Conservation (phyloP, 2,797 vertebrate species). For the Poeciliopsis turneri region DNA sequence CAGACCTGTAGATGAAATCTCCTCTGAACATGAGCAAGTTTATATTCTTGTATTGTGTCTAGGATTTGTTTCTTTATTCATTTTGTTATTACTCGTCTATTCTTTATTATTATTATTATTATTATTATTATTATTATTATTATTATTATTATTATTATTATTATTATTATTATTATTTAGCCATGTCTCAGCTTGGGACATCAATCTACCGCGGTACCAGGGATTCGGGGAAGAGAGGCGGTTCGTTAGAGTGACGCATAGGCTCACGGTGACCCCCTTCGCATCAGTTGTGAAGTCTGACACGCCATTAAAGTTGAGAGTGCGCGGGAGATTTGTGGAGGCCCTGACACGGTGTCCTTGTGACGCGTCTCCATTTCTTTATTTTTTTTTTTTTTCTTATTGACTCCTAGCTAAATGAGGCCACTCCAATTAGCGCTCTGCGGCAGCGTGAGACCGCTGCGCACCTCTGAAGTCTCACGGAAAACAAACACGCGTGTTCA, state of each 20-base stretch:
- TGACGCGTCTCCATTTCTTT: conserved; percentile 42
- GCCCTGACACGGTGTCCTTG: conserved; percentile 76
- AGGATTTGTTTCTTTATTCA: neutral
- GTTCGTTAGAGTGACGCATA: conserved; percentile 79
- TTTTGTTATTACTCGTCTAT: neutral
- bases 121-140: too few species aligned
- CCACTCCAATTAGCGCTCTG: conserved; percentile 80
- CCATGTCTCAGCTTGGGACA: conserved; percentile 67
- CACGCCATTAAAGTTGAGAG: conserved; percentile 72
- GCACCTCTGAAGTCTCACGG: conserved; percentile 42
- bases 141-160: too few species aligned
- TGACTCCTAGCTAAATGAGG: conserved; percentile 82
- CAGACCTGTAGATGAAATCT: neutral
- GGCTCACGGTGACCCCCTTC: conserved; percentile 73
- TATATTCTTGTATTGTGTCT: neutral
- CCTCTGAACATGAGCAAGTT: too few species aligned
- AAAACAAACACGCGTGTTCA: conserved; percentile 5
- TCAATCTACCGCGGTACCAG: conserved; percentile 49
- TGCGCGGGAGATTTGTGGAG: conserved; percentile 80
- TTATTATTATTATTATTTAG: conserved; percentile 40
- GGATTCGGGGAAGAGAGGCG: conserved; percentile 36
- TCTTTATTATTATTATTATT: neutral
- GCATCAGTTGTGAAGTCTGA: conserved; percentile 77
- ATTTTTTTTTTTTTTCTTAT: conserved; percentile 48
- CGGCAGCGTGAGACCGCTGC: conserved; percentile 63